Base-by-base conservation (phyloP, 2,797 vertebrate genomes). In the Protonibea diacanthus region DNA sequence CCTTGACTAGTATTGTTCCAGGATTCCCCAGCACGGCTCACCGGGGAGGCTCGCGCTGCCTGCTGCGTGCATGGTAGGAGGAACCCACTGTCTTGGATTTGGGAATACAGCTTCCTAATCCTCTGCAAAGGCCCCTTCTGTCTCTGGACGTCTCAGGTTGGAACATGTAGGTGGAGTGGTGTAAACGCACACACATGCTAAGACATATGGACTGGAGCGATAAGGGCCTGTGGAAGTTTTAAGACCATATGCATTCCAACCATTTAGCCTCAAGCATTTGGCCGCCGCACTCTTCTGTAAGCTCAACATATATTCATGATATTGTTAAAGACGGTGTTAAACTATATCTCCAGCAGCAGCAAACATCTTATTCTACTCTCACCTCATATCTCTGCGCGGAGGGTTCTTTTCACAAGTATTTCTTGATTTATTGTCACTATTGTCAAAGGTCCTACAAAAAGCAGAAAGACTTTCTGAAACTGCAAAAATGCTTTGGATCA, bases 141-240 rank as follows among this genome's bases (percentile, higher is more conserved):
- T 91, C 75, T 89, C 57, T 82, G 83, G 88, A 89, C 58, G 76
- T 82, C 81, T 88, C 90, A 88, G 91, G 91, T 90, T 92, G 85
- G 80, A 92, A 86, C 86, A 86, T 88, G 92, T 90, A 93, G 93
- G 90, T 89, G 91, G 89, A 78, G 80, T 68, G 65, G 67, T 83
- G 82, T 85, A 90, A 86, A 87, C 75, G 86, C 74, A 70, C 11
- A 21, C 14, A 83, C 82, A 77, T 21, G 42, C 83, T 78, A 64
- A 92, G 85, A 86, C 90, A 87, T 93, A 87, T 93, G 93, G 91
- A 78, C 82, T 72, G 71, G 13, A 58, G 82, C 17, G 92, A 92
- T 93, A 94, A 93, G 90, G 33, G 86, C 81, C 88, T 61, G 79
- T 88, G 88, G 91, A 89, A 87, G 88, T 83, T 85, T 90, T 90